These are phyloP conservation scores for Anableps anableps DNA, from an alignment of 2,797 vertebrate genomes.

Conservation along the genomic window DNA sequence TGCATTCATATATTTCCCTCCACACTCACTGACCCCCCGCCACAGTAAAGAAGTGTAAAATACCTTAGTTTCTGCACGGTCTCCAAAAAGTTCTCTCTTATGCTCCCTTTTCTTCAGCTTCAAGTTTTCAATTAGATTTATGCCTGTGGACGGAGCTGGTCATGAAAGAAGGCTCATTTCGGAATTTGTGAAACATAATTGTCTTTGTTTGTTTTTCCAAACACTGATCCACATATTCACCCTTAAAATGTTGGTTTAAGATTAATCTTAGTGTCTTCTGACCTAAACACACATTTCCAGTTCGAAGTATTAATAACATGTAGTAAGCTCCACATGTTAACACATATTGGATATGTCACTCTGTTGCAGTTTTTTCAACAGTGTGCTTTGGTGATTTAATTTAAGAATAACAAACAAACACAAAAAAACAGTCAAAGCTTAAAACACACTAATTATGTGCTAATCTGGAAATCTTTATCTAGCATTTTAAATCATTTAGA, in stretches of 20 bases:
- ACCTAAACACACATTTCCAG: background rate
- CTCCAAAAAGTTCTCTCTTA: background rate
- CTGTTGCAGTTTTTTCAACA: background rate
- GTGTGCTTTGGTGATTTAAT: background rate
- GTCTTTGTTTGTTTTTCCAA: background rate
- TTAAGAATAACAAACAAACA: background rate
- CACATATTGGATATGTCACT: too few species aligned
- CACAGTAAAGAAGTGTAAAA: background rate
- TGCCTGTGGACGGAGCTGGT: background rate
- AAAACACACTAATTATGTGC: background rate
- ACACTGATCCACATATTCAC: background rate
- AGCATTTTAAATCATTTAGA: background rate
- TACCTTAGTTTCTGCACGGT: background rate
- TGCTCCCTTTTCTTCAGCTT: background rate
- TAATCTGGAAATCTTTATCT: background rate
- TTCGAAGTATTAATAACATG: background rate
- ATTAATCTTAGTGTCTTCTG: background rate
- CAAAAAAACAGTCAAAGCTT: background rate
- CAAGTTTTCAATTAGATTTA: background rate
- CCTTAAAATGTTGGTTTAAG: background rate
- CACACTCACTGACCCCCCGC: too few species aligned
- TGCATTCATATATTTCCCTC: background rate
- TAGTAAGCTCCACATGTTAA: background rate
- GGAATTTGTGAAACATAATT: background rate
- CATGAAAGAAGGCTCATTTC: background rate